Conservation (phyloP, 2,113 vertebrate genomes). For the Malaclemys terrapin region DNA sequence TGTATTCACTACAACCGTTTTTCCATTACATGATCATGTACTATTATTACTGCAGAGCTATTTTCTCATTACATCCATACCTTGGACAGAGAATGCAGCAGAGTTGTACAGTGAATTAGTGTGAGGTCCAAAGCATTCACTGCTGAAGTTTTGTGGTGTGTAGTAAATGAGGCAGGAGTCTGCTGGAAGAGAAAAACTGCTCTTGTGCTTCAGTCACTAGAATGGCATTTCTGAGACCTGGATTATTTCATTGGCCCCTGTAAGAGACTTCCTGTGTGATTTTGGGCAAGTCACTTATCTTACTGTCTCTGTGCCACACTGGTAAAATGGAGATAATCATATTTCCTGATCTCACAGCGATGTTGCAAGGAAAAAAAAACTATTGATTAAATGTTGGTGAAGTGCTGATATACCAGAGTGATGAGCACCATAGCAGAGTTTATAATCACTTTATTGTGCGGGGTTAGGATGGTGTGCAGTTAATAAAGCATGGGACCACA, state of each 20-base stretch:
- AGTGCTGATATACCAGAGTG: neutral
- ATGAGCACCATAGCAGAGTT: neutral
- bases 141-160: neutral
- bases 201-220: neutral
- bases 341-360: neutral
- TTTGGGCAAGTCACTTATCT: neutral
- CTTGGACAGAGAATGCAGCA: neutral
- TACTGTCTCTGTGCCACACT: neutral
- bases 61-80: neutral
- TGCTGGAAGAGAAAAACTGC: neutral
- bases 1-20: neutral
- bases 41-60: neutral
- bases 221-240: neutral
- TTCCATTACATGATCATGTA: neutral
- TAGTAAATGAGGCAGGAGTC: neutral
- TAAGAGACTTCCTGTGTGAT: neutral
- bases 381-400: neutral
- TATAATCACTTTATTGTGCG: neutral
- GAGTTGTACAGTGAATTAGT: rapidly evolving
- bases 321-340: neutral
- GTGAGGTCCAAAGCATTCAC: neutral
- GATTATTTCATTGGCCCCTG: neutral
- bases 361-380: neutral
- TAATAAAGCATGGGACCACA: neutral
- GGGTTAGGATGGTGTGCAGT: neutral